phyloP scores from a whole-genome alignment of 2,113 vertebrate species.

The Planiliza haematocheilus region DNA sequence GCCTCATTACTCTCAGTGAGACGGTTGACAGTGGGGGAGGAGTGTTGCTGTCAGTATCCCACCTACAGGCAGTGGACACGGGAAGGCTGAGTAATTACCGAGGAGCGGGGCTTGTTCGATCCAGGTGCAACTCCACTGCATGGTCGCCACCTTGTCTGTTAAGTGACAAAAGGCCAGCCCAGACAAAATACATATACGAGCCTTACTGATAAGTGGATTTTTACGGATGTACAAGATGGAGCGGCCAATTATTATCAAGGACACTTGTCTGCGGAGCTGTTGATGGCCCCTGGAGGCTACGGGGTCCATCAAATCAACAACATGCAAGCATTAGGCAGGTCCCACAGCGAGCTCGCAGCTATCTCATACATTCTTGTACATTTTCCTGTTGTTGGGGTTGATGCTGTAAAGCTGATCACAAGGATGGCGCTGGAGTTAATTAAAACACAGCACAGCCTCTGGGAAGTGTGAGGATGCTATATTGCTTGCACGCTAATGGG shows the following conservation, averaged over 20 bases:
- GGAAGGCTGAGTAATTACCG: slow-evolving; percentile 67
- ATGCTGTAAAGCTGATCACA: not conserved
- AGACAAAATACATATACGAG: not conserved
- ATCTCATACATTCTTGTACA: not conserved
- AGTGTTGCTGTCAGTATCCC: slow-evolving; percentile 53
- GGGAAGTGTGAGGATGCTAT: too few relatives aligned
- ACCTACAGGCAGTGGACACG: slow-evolving; percentile 48
- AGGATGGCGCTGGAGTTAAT: not conserved
- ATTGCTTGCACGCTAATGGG: too few relatives aligned
- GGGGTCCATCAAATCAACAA: not conserved
- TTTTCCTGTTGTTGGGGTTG: not conserved
- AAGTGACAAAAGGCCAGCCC: slow-evolving; percentile 29
- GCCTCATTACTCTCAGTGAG: slow-evolving; percentile 60
- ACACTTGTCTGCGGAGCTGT: not conserved
- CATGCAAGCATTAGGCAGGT: not conserved
- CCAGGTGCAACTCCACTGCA: slow-evolving; percentile 27
- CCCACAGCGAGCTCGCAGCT: not conserved
- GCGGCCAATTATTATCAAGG: not conserved
- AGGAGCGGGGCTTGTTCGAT: slow-evolving; percentile 49
- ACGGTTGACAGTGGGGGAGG: slow-evolving; percentile 49
- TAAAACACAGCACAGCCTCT: too few relatives aligned
- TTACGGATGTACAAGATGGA: not conserved
- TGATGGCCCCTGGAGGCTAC: not conserved
- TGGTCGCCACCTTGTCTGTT: slow-evolving; percentile 12
- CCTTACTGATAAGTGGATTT: slow-evolving; percentile 22